These are phyloP conservation scores for Desmophyllum pertusum DNA, from an alignment of 92 coral and sea anemone genomes.

Conservation along the genomic window DNA sequence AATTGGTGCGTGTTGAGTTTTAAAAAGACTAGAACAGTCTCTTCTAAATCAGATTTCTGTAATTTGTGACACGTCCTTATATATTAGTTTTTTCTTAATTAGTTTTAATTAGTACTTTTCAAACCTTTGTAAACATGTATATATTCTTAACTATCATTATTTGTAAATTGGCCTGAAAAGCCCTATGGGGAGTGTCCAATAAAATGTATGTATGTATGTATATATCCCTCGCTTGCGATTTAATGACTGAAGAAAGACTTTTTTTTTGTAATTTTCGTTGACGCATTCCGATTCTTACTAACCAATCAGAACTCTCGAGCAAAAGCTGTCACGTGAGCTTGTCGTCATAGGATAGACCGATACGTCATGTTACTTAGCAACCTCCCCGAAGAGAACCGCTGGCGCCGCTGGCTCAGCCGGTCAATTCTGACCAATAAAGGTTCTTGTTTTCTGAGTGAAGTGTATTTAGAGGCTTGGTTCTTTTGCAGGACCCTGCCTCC, in stretches of 20 bases:
- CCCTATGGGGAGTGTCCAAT: no score
- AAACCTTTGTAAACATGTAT: no score
- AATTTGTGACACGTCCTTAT: no score
- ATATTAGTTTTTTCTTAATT: no score
- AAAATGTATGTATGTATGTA: no score
- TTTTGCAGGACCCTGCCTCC: constrained; percentile 7
- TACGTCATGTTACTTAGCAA: background rate
- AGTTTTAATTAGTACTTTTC: no score
- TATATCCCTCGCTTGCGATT: no score
- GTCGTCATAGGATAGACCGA: background rate
- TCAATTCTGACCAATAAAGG: background rate
- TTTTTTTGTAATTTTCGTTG: background rate
- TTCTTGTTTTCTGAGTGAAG: background rate
- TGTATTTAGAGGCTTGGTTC: background rate
- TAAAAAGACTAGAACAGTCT: background rate
- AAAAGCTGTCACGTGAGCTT: background rate
- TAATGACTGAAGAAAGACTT: no score
- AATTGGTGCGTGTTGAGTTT: background rate
- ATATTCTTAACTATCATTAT: no score
- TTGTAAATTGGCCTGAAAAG: no score
- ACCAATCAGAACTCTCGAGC: background rate
- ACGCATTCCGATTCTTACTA: background rate
- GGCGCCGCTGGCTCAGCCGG: background rate
- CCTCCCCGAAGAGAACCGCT: background rate
- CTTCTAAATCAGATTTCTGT: background rate